phyloP scores from a whole-genome alignment of 2,113 vertebrate genomes.

The Hyperopisus bebe region DNA sequence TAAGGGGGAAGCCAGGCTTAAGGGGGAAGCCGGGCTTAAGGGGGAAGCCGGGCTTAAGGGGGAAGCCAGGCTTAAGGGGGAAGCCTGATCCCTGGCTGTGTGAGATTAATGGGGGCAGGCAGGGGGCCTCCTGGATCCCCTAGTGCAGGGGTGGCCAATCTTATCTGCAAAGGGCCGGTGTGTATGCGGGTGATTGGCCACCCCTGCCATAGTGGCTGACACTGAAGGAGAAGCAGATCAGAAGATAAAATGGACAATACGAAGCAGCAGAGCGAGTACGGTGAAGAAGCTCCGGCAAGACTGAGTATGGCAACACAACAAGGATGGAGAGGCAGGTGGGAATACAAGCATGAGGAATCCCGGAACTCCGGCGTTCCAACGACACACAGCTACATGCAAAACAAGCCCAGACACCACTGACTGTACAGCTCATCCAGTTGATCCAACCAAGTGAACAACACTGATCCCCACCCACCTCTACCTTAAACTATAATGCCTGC shows the following conservation, averaged over 20 bases:
- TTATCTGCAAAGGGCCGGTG: too few relatives aligned
- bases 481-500: not conserved
- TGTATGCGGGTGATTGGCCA: too few relatives aligned
- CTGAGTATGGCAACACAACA: not conserved
- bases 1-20: not conserved
- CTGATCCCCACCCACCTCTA: not conserved
- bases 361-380: not conserved
- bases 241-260: not conserved
- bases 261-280: not conserved
- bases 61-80: too few relatives aligned
- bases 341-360: not conserved
- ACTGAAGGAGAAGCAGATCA: not conserved
- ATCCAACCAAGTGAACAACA: not conserved
- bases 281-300: not conserved
- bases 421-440: not conserved
- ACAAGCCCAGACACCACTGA: not conserved
- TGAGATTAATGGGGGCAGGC: not conserved
- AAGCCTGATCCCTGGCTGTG: not conserved
- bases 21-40: too few relatives aligned
- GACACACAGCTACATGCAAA: not conserved
- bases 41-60: too few relatives aligned
- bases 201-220: not conserved
- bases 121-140: not conserved
- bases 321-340: not conserved
- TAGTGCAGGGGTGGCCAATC: not conserved